Evolutionary conservation across 2,888 invertebrate species (phyloP).

Genomic region (Pimpla rufipes): DNA sequence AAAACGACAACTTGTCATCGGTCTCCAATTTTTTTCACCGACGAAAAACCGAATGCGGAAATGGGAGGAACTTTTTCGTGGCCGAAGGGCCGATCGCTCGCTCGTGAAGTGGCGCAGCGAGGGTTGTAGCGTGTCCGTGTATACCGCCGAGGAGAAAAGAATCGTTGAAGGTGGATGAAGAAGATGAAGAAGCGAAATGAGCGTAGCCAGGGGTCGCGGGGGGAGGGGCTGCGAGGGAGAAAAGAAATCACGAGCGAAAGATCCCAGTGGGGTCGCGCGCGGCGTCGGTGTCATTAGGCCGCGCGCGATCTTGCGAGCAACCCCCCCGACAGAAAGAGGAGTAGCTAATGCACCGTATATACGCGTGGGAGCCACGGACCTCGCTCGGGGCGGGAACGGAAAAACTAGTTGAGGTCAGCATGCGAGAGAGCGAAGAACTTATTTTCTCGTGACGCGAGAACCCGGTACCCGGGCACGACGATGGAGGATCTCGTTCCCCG

Average conservation of each 20-base stretch:
- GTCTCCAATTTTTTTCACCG: constrained; percentile 18
- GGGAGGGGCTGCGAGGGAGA: constrained; percentile 66
- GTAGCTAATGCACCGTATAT: constrained; percentile 68
- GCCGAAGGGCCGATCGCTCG: constrained; percentile 74
- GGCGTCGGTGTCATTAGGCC: constrained; percentile 80
- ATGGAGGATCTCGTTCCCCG: constrained; percentile 61
- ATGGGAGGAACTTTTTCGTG: constrained; percentile 72
- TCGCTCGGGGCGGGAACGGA: constrained; percentile 76
- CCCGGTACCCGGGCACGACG: constrained; percentile 34
- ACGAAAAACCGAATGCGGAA: constrained; percentile 32
- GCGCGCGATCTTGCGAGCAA: constrained; percentile 71
- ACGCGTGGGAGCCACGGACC: constrained; percentile 70
- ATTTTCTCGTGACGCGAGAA: constrained; percentile 60
- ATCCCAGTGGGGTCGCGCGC: constrained; percentile 81
- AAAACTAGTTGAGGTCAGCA: constrained; percentile 82
- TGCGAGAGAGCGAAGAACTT: constrained; percentile 68
- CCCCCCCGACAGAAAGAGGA: constrained; percentile 68
- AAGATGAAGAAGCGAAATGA: constrained; percentile 59
- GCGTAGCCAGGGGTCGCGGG: constrained; percentile 55
- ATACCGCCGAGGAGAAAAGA: constrained; percentile 64
- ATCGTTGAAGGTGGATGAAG: constrained; percentile 59
- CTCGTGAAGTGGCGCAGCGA: constrained; percentile 73
- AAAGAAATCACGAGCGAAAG: constrained; percentile 81
- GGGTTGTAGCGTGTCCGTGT: constrained; percentile 43
- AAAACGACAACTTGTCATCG: constrained; percentile 30